A percentile compares a stretch with the other conserved stretches of the same genome.
These are phyloP conservation scores for Carlito syrichta DNA, from an alignment of 2,113 vertebrate species.

Conservation along the genomic window DNA sequence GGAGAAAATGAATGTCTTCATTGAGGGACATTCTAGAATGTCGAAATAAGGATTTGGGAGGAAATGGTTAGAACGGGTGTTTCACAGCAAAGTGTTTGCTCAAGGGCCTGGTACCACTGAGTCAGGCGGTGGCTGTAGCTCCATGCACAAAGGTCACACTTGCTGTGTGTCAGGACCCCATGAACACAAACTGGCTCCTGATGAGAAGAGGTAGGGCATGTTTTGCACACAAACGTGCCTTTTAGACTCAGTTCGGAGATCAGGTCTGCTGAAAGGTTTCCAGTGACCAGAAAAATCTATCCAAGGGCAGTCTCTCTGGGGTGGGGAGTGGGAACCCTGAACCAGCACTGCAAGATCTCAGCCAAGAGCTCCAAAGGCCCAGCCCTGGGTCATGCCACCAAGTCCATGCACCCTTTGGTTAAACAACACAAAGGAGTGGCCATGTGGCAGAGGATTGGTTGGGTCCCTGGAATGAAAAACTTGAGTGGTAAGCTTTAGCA, in stretches of 20 bases:
- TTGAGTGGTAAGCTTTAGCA: neutral
- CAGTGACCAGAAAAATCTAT: neutral
- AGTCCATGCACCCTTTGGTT: neutral
- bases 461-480: neutral
- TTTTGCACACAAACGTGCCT: neutral
- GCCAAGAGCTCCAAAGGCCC: neutral
- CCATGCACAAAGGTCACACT: neutral
- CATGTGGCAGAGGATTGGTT: neutral
- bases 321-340: neutral
- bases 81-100: neutral
- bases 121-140: rapidly evolving
- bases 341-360: neutral
- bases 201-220: rapidly evolving
- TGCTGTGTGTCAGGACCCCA: neutral
- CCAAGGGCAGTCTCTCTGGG: neutral
- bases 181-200: neutral
- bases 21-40: neutral
- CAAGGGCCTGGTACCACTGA: neutral
- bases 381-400: neutral
- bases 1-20: neutral
- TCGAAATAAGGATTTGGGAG: neutral
- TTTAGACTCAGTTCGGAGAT: neutral
- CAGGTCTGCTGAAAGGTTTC: conserved; percentile 12
- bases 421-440: neutral
- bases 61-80: neutral